These are phyloP conservation scores for Thripadectes ignobilis DNA, from an alignment of 2,797 vertebrate genomes.

Conservation along the genomic window DNA sequence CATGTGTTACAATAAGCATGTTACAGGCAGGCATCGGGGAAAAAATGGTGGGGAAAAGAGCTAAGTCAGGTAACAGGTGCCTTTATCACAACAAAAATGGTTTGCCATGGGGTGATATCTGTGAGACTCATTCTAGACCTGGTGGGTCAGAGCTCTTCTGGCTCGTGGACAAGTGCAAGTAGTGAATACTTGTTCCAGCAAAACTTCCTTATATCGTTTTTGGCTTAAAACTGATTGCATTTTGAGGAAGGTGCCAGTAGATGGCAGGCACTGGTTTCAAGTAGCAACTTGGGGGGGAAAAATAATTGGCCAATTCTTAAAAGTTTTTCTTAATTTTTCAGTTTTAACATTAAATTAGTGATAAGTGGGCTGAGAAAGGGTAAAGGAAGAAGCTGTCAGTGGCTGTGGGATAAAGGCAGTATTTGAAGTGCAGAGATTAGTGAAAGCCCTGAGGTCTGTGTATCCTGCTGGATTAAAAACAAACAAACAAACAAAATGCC, in stretches of 20 bases:
- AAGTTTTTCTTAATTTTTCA: neutral
- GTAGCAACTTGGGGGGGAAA: neutral
- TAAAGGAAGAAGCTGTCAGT: neutral
- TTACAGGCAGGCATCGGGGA: neutral
- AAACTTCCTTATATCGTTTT: neutral
- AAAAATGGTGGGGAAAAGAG: neutral
- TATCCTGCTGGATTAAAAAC: neutral
- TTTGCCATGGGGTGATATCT: neutral
- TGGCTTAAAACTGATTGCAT: neutral
- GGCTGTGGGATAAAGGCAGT: neutral
- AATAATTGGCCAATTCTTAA: neutral
- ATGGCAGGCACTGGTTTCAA: constrained; percentile 26
- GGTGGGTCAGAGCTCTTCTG: neutral
- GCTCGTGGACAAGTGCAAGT: neutral
- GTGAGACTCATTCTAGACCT: neutral
- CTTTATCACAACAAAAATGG: neutral
- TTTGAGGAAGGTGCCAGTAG: constrained; percentile 33
- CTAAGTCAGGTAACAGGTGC: neutral
- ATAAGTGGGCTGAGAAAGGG: neutral
- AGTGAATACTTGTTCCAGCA: neutral
- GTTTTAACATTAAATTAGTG: neutral
- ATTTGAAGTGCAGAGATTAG: neutral
- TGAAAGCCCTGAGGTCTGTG: neutral
- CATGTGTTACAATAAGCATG: neutral
- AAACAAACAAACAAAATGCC: neutral